phyloP scores from a whole-genome alignment of 1,140 invertebrate genomes.

The Lysiphlebus fabarum region DNA sequence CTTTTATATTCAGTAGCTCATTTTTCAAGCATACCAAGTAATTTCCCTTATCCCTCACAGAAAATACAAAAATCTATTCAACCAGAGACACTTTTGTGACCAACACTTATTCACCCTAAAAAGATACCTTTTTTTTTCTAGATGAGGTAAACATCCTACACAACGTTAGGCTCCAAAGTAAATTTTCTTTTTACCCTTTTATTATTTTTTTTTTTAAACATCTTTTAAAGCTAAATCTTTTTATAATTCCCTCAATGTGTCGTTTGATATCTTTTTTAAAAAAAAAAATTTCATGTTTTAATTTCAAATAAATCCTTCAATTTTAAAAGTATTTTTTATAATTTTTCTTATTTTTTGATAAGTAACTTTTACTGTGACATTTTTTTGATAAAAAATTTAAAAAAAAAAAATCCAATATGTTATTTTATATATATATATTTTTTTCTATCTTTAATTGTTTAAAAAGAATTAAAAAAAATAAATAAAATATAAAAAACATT shows the following conservation, averaged over 20 bases:
- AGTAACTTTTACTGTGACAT: no score
- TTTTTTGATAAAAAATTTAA: no score
- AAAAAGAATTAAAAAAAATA: neutral
- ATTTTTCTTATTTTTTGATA: no score
- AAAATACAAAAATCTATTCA: no score
- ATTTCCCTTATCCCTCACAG: no score
- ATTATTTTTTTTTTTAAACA: neutral
- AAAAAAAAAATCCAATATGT: no score
- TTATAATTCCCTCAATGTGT: no score
- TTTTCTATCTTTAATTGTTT: conserved; percentile 10
- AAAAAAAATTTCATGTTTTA: no score
- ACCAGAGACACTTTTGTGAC: no score
- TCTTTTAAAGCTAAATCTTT: neutral
- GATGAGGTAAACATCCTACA: neutral
- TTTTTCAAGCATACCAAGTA: no score
- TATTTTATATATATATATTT: neutral
- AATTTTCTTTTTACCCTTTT: neutral
- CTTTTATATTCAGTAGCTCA: no score
- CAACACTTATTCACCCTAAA: neutral
- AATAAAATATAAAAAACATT: neutral
- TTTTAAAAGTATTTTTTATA: neutral
- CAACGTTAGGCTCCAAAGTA: conserved; percentile 9
- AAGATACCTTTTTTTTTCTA: conserved; percentile 12
- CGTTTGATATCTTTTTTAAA: no score
- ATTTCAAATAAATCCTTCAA: neutral